Evolutionary conservation across 2,888 invertebrate genomes (phyloP), one percentile per base, ranked within the genome.

Genomic region (Rhodophaea formosa): DNA sequence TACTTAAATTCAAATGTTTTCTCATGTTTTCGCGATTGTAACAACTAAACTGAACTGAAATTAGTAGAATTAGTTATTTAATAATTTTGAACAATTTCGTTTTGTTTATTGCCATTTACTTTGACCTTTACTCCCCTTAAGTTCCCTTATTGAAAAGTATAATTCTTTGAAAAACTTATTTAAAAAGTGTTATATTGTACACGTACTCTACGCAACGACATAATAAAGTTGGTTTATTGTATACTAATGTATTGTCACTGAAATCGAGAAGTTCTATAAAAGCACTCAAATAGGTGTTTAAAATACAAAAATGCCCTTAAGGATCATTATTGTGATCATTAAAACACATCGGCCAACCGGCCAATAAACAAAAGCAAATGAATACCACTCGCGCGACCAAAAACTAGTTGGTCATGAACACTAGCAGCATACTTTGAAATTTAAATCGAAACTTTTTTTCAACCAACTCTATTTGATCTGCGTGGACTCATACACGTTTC

Each of bases 381-480:
- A 39, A 51, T 51, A 51, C 35, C 15, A 23, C 23, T 12, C 12
- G 39, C 39, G n/a, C 39, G 39, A 49, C 32, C 14, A 59, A 56
- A 44, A 44, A 59, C 23, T 39, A 43, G 51, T 58, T 44, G 55
- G 47, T n/a, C 51, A 17, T 35, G 51, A 51, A 35, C 51, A 51
- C 51, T 51, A 35, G 51, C 12, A 35, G 51, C 12, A 7, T 7
- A 51, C 51, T 78, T 75, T 71, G 69, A 76, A 77, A 71, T 74
- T 77, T 67, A 75, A 74, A 74, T 74, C 61, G 66, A 69, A 69
- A 67, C 64, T 64, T 63, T 59, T 51, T 59, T 60, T 62, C 59
- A 56, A n/a, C 39, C 42, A 30, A 54, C 14, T 39, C 53, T 52
- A 23, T 16, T 32, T 52, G 32, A 29, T 52, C 55, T 53, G 57